phyloP scores from a whole-genome alignment of 2,888 invertebrate species.

The Malthinus flaveolus region DNA sequence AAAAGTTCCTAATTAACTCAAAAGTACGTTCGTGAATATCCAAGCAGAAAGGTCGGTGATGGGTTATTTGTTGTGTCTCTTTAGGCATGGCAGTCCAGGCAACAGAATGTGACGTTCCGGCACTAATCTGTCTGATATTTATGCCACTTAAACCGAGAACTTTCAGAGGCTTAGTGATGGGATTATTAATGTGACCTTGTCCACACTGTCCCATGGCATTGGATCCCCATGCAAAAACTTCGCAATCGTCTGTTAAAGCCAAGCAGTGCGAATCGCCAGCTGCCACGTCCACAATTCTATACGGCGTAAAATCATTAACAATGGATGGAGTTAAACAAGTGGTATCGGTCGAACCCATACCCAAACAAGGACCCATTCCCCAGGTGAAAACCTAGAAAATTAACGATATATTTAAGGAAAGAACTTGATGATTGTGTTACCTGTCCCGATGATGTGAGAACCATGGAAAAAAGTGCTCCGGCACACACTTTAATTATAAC shows the following conservation, averaged over 20 bases:
- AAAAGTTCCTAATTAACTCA: constrained; percentile 57
- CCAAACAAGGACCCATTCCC: constrained; percentile 66
- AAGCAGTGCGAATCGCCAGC: constrained; percentile 66
- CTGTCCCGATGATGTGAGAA: constrained; percentile 58
- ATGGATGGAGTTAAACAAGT: constrained; percentile 59
- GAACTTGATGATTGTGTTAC: constrained; percentile 34
- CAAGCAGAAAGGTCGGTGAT: constrained; percentile 64
- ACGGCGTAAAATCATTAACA: constrained; percentile 58
- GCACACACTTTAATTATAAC: constrained; percentile 61
- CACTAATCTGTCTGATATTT: constrained; percentile 63
- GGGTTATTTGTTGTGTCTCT: constrained; percentile 58
- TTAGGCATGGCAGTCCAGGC: constrained; percentile 62
- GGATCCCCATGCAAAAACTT: constrained; percentile 64
- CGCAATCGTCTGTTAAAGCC: constrained; percentile 60
- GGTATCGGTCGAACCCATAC: constrained; percentile 60
- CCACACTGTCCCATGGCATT: constrained; percentile 70
- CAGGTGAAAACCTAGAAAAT: constrained; percentile 58
- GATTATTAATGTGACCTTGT: constrained; percentile 63
- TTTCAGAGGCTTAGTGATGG: constrained; percentile 60
- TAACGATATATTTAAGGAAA: neutral
- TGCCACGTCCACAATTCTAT: constrained; percentile 62
- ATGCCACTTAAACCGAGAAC: constrained; percentile 61
- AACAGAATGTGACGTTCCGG: constrained; percentile 65
- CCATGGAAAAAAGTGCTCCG: constrained; percentile 60
- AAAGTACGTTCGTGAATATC: constrained; percentile 66